phyloP scores from a whole-genome alignment of 2,888 invertebrate species.

The Iselma pallidipennis region DNA sequence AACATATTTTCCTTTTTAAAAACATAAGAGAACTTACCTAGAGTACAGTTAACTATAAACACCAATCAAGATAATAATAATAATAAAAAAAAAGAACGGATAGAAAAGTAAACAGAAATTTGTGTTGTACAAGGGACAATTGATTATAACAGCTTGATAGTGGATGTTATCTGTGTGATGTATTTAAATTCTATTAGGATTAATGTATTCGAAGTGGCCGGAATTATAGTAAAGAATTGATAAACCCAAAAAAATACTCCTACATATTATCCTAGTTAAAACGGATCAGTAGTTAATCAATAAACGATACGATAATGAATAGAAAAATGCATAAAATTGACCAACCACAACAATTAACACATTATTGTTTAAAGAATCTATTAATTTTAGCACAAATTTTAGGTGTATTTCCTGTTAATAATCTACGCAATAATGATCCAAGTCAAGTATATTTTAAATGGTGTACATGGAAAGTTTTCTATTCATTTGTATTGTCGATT shows the following conservation, averaged over 20 bases:
- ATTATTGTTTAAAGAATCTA: conserved; percentile 23
- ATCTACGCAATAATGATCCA: conserved; percentile 11
- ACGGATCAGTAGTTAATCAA: too few species aligned
- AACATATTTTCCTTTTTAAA: too few species aligned
- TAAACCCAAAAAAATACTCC: too few species aligned
- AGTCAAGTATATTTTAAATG: conserved; percentile 19
- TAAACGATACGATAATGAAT: too few species aligned
- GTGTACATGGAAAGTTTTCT: conserved; percentile 25
- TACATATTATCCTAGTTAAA: too few species aligned
- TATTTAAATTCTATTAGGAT: not conserved
- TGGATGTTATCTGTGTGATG: not conserved
- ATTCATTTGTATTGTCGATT: conserved; percentile 16
- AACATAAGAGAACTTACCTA: too few species aligned
- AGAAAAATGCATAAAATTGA: not conserved
- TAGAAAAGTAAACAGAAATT: not conserved
- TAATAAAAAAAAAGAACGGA: not conserved
- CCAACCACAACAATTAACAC: conserved; percentile 4
- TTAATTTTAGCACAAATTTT: conserved; percentile 23
- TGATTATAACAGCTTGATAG: not conserved
- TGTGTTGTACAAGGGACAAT: not conserved
- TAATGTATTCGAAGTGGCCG: too few species aligned
- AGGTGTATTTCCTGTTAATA: conserved; percentile 28
- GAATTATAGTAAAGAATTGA: not conserved
- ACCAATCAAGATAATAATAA: not conserved
- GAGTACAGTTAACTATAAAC: not conserved